These are phyloP conservation scores for Scatophagus argus DNA, from an alignment of 2,113 vertebrate genomes.

Conservation along the genomic window DNA sequence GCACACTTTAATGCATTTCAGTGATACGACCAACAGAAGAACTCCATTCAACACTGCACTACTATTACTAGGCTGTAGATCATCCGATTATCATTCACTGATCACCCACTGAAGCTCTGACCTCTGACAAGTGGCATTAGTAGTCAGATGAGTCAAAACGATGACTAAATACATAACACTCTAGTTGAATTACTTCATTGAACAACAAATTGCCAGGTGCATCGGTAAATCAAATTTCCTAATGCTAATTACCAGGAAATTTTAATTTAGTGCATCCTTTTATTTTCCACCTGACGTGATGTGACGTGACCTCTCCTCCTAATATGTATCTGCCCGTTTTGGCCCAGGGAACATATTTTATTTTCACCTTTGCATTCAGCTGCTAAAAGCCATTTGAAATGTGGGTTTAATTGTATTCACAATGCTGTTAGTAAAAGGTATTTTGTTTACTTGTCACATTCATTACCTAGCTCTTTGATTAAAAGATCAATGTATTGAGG, in stretches of 20 bases:
- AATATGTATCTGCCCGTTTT: not conserved
- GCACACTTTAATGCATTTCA: constrained; percentile 79
- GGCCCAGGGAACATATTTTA: not conserved
- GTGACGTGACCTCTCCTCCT: too few relatives aligned
- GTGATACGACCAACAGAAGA: constrained; percentile 41
- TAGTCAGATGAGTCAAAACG: not conserved
- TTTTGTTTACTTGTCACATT: not conserved
- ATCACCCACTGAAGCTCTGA: not conserved
- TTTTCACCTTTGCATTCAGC: not conserved
- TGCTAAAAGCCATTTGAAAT: not conserved
- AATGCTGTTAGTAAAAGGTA: not conserved
- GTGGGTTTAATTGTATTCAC: not conserved
- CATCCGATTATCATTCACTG: not conserved
- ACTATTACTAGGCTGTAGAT: not conserved
- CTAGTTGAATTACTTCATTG: not conserved
- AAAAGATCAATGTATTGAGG: too few relatives aligned
- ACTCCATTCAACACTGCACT: constrained; percentile 46
- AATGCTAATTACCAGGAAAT: too few relatives aligned
- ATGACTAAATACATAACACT: not conserved
- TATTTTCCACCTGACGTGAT: not conserved
- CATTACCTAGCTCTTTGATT: too few relatives aligned
- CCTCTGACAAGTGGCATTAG: not conserved
- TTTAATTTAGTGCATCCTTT: not conserved
- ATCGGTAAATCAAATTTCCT: not conserved
- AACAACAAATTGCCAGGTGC: not conserved